Evolutionary conservation across 2,888 invertebrate genomes (phyloP), one percentile per base, ranked within the genome.

Genomic region (Stenolophus ochropezus): DNA sequence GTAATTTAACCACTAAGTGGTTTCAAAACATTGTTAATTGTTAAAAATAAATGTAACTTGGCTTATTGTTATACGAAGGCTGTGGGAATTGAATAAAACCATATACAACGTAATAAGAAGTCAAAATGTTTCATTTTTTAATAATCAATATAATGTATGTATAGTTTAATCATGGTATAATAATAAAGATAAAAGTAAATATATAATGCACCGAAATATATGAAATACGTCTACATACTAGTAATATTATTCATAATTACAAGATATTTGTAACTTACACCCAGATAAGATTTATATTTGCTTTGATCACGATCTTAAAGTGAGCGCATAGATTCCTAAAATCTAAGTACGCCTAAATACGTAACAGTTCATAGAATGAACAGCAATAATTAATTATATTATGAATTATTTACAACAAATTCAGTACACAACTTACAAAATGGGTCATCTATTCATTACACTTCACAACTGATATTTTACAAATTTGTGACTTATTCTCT

Each of bases 141-240:
- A 79, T 79, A 78, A 65, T 78, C 78, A 78, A 76, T 76, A 76
- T 76, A 78, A 75, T 79, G 49, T 76, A 61, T 77, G 58, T 74
- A 78, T 78, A 78, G 78, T 78, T 78, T 65, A 78, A 78, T 78
- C 20, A 76, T 76, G 51, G n/a, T 78, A 79, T 71, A 71, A 78
- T 78, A 61, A 65, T 78, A 78, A 78, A 79, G 79, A 79, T 79
- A 69, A 79, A 79, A 79, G 79, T 79, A 71, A 51, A 79, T 42
- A 58, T 61, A 61, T 61, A 42, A 77, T 56, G 71, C 77, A 42
- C 77, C 77, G 65, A 61, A 77, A 77, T 77, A 65, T 77, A 61
- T 65, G 65, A 77, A 51, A 77, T 77, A 61, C 49, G 76, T n/a
- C 58, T 76, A 76, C 58, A 76, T 33, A 27, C 25, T 76, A 58